Percentiles rank a stretch among this genome's conserved stretches.
phyloP scores from a whole-genome alignment of 2,888 invertebrate genomes.

The Alloplasta piceator region DNA sequence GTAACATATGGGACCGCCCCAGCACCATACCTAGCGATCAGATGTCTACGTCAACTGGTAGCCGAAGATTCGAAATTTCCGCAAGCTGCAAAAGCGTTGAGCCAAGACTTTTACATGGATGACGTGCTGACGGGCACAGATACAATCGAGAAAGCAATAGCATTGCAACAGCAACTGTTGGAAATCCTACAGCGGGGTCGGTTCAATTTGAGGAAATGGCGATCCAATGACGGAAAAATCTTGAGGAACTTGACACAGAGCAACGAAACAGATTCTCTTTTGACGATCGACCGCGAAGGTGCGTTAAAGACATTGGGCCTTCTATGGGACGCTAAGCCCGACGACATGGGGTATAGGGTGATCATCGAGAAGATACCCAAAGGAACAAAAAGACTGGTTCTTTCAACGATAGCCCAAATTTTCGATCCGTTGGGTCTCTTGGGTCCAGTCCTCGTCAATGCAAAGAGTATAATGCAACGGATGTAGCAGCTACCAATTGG shows the following conservation, averaged over 20 bases:
- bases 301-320: constrained; percentile 49
- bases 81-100: constrained; percentile 23
- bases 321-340: constrained; percentile 51
- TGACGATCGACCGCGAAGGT: constrained; percentile 32
- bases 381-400: constrained; percentile 59
- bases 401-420: constrained; percentile 63
- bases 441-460: constrained; percentile 67
- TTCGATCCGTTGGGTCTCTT: constrained; percentile 69
- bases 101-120: constrained; percentile 58
- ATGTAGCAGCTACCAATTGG: constrained; percentile 66
- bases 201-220: constrained; percentile 41
- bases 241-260: no score
- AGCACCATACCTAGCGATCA: constrained; percentile 53
- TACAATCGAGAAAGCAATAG: not conserved
- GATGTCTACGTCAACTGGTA: constrained; percentile 50
- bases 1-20: constrained; percentile 57
- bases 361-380: constrained; percentile 12
- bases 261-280: constrained; percentile 22
- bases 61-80: constrained; percentile 47
- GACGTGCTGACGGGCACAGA: constrained; percentile 45
- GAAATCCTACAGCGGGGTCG: constrained; percentile 3
- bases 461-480: constrained; percentile 71
- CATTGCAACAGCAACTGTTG: constrained; percentile 7
- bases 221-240: constrained; percentile 31
- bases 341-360: constrained; percentile 48